phyloP scores from a whole-genome alignment of 2,113 vertebrate species.

The Zosterops lateralis region DNA sequence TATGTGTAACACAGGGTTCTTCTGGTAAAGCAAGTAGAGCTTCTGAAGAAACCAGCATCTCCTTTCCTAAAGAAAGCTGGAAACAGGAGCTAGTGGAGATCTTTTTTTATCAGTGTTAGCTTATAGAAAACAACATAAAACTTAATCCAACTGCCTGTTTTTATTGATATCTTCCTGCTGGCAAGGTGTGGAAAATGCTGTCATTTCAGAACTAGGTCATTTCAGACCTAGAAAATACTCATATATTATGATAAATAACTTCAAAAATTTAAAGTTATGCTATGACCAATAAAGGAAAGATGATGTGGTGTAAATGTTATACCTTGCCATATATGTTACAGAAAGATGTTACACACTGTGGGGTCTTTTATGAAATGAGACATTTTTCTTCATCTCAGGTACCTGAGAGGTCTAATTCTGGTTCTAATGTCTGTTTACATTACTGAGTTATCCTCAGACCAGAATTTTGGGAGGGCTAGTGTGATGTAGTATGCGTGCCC shows the following conservation, averaged over 20 bases:
- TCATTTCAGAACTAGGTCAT: neutral
- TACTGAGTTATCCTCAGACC: neutral
- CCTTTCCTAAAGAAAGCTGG: neutral
- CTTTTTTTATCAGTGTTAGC: neutral
- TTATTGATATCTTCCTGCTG: neutral
- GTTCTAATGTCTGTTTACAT: neutral
- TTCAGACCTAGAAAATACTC: neutral
- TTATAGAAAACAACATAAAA: neutral
- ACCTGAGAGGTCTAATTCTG: neutral
- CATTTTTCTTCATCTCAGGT: neutral
- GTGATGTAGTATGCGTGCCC: fast-evolving
- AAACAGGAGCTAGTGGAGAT: neutral
- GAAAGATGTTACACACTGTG: neutral
- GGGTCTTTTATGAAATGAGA: neutral
- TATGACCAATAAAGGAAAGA: neutral
- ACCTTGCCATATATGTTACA: neutral
- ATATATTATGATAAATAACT: neutral
- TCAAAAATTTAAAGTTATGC: neutral
- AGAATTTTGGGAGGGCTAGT: neutral
- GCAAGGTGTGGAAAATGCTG: neutral
- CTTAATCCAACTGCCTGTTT: neutral
- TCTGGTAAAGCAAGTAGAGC: neutral
- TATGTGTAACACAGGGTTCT: constrained; percentile 22
- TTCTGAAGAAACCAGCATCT: neutral
- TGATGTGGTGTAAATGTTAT: neutral